These are phyloP conservation scores for Brachionus angularis DNA, from an alignment of 1,140 invertebrate genomes.

Conservation along the genomic window DNA sequence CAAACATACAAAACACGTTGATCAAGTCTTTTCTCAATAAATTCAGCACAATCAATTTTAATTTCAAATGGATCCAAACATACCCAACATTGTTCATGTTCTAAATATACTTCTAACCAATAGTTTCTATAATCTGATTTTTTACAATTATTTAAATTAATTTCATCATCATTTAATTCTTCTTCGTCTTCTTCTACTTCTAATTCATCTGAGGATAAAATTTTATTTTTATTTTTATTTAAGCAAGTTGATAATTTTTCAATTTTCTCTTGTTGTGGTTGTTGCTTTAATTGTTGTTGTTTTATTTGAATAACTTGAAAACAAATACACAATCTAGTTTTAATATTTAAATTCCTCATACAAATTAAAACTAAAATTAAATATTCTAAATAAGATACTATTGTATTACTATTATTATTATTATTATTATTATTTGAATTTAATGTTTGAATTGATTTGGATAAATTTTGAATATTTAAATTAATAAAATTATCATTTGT, in stretches of 20 bases:
- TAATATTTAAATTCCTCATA: not conserved
- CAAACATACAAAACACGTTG: slow-evolving; percentile 11
- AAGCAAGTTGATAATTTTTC: not conserved
- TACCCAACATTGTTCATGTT: slow-evolving; percentile 13
- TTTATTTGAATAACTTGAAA: slow-evolving; percentile 15
- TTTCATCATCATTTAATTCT: no score
- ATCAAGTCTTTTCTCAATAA: not conserved
- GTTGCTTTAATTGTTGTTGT: not conserved
- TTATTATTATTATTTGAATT: not conserved
- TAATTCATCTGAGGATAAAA: slow-evolving; percentile 11
- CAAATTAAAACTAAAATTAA: not conserved
- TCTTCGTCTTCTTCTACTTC: slow-evolving; percentile 1
- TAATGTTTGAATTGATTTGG: not conserved
- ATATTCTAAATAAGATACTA: slow-evolving; percentile 14
- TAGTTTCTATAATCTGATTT: slow-evolving; percentile 4
- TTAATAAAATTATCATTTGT: slow-evolving; percentile 3
- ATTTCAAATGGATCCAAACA: not conserved
- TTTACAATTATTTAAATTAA: no score
- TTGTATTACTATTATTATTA: not conserved
- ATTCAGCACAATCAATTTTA: not conserved
- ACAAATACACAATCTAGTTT: slow-evolving; percentile 24
- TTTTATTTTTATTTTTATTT: slow-evolving; percentile 15
- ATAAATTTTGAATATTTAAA: not conserved
- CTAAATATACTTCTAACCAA: slow-evolving; percentile 40
- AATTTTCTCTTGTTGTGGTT: not conserved